These are phyloP conservation scores for Rhombomys opimus DNA, from an alignment of 2,113 vertebrate genomes.

Conservation along the genomic window DNA sequence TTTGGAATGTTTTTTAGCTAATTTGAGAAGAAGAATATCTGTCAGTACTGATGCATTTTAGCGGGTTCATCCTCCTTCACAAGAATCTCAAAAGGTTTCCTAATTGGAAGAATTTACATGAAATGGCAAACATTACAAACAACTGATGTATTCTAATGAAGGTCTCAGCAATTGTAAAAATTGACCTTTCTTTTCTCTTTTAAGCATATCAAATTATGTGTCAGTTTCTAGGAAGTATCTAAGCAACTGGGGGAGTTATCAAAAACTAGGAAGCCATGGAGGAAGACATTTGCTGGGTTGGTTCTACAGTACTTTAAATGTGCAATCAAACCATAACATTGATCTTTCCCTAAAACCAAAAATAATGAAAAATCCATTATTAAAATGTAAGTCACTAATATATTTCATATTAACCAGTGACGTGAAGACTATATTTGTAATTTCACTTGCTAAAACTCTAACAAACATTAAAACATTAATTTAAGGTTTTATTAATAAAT, in stretches of 20 bases:
- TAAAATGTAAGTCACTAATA: conserved; percentile 16
- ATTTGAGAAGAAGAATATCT: conserved; percentile 22
- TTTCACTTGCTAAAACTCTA: background rate
- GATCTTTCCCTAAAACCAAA: conserved; percentile 37
- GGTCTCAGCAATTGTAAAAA: conserved; percentile 67
- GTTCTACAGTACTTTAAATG: conserved; percentile 44
- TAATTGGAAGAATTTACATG: conserved; percentile 77
- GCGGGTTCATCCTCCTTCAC: conserved; percentile 25
- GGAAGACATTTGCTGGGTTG: conserved; percentile 6
- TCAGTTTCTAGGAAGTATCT: conserved; percentile 67
- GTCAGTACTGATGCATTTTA: conserved; percentile 48
- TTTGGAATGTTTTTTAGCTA: conserved; percentile 40
- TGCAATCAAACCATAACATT: conserved; percentile 15
- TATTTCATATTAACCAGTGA: conserved; percentile 13
- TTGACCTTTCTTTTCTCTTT: conserved; percentile 70
- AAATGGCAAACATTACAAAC: conserved; percentile 75
- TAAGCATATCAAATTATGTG: conserved; percentile 41
- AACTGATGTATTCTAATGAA: conserved; percentile 76
- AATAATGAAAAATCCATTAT: background rate
- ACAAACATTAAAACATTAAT: background rate
- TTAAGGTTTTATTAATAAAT: background rate
- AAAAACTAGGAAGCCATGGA: conserved; percentile 34
- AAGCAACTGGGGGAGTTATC: conserved; percentile 49
- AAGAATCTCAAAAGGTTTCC: conserved; percentile 63
- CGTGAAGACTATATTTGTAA: background rate